A percentile compares a stretch with the other conserved stretches of the same genome.
phyloP scores from a whole-genome alignment of 1,140 invertebrate species.

The Nasonia longicornis region DNA sequence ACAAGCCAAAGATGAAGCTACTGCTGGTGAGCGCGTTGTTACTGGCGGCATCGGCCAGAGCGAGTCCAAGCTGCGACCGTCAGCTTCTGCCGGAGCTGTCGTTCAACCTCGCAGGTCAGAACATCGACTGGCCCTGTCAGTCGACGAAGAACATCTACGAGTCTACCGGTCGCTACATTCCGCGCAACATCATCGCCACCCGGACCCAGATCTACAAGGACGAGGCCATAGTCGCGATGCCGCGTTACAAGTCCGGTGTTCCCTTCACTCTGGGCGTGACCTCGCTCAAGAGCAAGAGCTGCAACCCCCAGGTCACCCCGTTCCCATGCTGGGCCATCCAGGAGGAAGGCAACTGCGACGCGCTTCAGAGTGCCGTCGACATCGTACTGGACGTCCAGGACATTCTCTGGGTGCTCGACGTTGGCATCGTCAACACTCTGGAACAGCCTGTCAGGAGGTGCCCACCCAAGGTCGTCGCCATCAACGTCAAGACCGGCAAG shows the following conservation, averaged over 20 bases:
- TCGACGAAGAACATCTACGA: constrained; percentile 73
- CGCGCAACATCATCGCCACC: constrained; percentile 74
- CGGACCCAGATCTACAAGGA: constrained; percentile 73
- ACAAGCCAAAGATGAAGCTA: constrained; percentile 49
- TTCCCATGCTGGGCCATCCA: constrained; percentile 75
- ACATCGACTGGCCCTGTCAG: constrained; percentile 71
- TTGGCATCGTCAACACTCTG: constrained; percentile 76
- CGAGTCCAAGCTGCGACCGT: background rate
- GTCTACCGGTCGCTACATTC: constrained; percentile 70
- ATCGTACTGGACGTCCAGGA: constrained; percentile 72
- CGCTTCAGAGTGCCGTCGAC: constrained; percentile 74
- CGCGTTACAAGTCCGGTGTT: constrained; percentile 72
- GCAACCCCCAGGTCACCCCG: constrained; percentile 66
- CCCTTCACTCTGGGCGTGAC: constrained; percentile 74
- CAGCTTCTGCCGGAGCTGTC: constrained; percentile 50
- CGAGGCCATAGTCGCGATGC: constrained; percentile 71
- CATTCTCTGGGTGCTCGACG: constrained; percentile 78
- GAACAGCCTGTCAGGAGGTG: constrained; percentile 74
- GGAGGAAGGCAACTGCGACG: constrained; percentile 74
- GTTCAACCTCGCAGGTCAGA: constrained; percentile 66
- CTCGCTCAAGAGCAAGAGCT: constrained; percentile 66
- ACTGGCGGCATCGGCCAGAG: constrained; percentile 13
- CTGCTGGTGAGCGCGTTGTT: constrained; percentile 43
- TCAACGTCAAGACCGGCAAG: constrained; percentile 72
- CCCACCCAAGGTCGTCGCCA: constrained; percentile 76